These are phyloP conservation scores for Sympetrum striolatum DNA, from an alignment of 2,888 invertebrate genomes.

Conservation along the genomic window DNA sequence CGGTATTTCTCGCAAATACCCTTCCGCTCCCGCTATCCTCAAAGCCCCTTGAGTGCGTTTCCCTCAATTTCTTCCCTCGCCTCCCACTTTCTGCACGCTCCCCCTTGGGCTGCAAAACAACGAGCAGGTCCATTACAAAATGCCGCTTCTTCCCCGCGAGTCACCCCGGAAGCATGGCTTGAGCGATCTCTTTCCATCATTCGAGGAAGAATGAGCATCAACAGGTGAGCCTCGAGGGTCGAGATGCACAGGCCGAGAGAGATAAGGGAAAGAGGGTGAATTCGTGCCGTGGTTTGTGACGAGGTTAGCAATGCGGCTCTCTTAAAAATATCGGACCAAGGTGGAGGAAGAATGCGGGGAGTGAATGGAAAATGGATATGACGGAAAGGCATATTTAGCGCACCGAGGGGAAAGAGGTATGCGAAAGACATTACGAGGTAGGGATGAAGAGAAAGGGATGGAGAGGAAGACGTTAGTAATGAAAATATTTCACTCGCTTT, in stretches of 20 bases:
- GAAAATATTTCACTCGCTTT: no score
- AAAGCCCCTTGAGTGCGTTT: background rate
- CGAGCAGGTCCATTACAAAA: background rate
- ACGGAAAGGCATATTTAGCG: background rate
- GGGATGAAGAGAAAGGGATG: background rate
- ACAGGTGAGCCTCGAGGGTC: background rate
- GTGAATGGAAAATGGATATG: background rate
- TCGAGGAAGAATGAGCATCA: background rate
- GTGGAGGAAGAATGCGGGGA: background rate
- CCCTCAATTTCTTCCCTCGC: background rate
- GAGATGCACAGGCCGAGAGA: background rate
- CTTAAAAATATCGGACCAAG: no score
- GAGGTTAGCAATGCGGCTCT: background rate
- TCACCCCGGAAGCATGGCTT: conserved; percentile 28
- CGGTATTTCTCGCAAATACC: no score
- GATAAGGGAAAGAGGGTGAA: conserved; percentile 7
- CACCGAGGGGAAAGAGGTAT: background rate
- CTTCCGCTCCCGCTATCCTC: no score
- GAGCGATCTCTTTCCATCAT: conserved; percentile 39
- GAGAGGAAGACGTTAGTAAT: background rate
- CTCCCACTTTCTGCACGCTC: background rate
- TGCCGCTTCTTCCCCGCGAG: background rate
- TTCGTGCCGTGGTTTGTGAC: background rate
- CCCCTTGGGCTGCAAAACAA: background rate
- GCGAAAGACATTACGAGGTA: background rate